Conservation (phyloP, 2,888 invertebrate species). For the Metellina segmentata region DNA sequence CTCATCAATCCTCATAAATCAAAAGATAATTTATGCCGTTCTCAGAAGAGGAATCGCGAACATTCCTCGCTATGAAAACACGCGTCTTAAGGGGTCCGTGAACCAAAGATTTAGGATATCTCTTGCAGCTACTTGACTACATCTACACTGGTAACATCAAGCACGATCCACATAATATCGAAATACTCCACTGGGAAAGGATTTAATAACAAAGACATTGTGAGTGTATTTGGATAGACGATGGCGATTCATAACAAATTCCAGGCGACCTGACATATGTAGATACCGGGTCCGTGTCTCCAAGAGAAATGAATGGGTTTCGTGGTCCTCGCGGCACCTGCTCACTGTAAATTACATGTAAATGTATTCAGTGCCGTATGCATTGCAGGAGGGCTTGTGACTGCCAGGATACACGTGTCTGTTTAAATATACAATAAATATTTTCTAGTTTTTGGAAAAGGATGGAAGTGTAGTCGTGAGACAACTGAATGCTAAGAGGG, state of each 20-base stretch:
- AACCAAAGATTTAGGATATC: not conserved
- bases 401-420: not conserved
- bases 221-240: not conserved
- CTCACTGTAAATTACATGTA: not conserved
- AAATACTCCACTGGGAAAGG: not conserved
- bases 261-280: not conserved
- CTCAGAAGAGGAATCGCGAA: not conserved
- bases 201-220: not conserved
- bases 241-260: not conserved
- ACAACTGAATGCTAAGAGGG: too few species aligned
- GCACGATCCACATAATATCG: not conserved
- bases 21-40: not conserved
- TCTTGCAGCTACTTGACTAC: not conserved
- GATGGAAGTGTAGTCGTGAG: too few species aligned
- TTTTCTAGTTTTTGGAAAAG: not conserved
- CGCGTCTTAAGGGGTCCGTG: not conserved
- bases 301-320: not conserved
- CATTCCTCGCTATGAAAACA: not conserved
- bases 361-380: not conserved
- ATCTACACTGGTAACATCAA: not conserved
- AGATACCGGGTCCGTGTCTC: not conserved
- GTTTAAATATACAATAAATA: not conserved
- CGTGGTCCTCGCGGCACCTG: not conserved
- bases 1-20: not conserved
- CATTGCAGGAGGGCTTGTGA: not conserved